Evolutionary conservation across 2,888 invertebrate species (phyloP).

Genomic region (Yponomeuta malinellus): DNA sequence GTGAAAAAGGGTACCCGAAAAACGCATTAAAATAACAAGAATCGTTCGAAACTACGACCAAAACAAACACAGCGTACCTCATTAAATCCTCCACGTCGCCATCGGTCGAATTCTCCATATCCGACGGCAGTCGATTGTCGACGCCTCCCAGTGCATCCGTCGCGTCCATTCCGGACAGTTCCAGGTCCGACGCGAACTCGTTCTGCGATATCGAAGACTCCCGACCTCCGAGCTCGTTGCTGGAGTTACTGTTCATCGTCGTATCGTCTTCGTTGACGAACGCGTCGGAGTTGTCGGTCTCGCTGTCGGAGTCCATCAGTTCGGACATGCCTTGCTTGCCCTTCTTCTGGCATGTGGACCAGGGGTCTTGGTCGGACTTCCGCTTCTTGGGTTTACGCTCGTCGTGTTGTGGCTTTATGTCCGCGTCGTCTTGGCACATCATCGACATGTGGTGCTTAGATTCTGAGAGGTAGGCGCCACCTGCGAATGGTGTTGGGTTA

Average conservation of each 20-base stretch:
- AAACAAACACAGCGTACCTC: slow-evolving; percentile 43
- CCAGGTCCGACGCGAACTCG: slow-evolving; percentile 78
- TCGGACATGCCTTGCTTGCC: slow-evolving; percentile 76
- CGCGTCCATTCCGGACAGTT: slow-evolving; percentile 78
- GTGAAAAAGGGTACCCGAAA: too few relatives aligned
- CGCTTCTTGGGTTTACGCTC: slow-evolving; percentile 77
- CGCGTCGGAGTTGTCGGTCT: slow-evolving; percentile 60
- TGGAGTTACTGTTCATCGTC: slow-evolving; percentile 63
- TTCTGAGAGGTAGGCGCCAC: slow-evolving; percentile 64
- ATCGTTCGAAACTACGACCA: too few relatives aligned
- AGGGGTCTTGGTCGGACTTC: slow-evolving; percentile 76
- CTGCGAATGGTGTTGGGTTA: slow-evolving; percentile 31
- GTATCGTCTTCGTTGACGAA: slow-evolving; percentile 66
- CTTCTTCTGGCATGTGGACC: slow-evolving; percentile 77
- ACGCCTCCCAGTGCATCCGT: slow-evolving; percentile 71
- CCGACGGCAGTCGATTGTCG: slow-evolving; percentile 63
- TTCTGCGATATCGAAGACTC: slow-evolving; percentile 68
- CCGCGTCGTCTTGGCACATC: slow-evolving; percentile 57
- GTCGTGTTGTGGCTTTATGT: slow-evolving; percentile 40
- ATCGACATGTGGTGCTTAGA: slow-evolving; percentile 64
- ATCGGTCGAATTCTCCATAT: slow-evolving; percentile 77
- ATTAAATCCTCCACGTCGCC: slow-evolving; percentile 79
- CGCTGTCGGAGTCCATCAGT: slow-evolving; percentile 78
- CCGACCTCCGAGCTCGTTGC: slow-evolving; percentile 55
- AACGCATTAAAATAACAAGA: background rate